Evolutionary conservation across 2,113 vertebrate genomes (phyloP), one percentile per base, ranked within the genome.

Genomic region (Myocastor coypus): DNA sequence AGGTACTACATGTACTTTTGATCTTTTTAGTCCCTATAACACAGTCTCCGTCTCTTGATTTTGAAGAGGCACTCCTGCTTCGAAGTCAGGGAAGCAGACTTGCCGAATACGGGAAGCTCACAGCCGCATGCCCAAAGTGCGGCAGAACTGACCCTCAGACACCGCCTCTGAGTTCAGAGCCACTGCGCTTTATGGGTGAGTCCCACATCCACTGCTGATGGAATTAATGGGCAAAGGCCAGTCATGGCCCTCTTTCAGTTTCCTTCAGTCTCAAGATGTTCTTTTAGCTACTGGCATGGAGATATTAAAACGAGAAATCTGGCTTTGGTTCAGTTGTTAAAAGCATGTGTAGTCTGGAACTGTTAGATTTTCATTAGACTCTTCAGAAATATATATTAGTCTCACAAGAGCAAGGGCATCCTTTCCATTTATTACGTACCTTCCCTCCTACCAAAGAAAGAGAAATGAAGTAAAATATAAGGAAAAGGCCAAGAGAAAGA

Each of bases 271-370:
- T 97, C 97, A 97, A 97, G 95, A 98, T 97, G 97, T 98, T 98
- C 97, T 97, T 97, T 98, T 97, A 98, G 94, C 95, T 98, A 73
- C 93, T 50, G 22, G 88, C 96, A 82, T 63, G 57, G 97, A 97
- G 95, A 98, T 97, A 98, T 98, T 98, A 92, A 98, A 98, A 97
- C 92, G 97, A 89, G 94, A 96, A 98, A 97, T 97, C 97, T 98
- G 98, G 98, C 98, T 98, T 96, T 77, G 94, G 40, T 98, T 98
- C 98, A 98, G 98, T 94, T 82, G 96, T 94, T 98, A 97, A 98
- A 98, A 98, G 95, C 97, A 96, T 98, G 97, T 94, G 97, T 88
- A 97, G 97, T 98, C 98, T 97, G 97, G 93, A 97, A 97, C 95
- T 96, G 97, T 97, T 95, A 81, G 63, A 81, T 77, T 96, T 97